Evolutionary conservation across 2,888 invertebrate genomes (phyloP), one percentile per base, ranked within the genome.

Genomic region (Diplolepis rosae): DNA sequence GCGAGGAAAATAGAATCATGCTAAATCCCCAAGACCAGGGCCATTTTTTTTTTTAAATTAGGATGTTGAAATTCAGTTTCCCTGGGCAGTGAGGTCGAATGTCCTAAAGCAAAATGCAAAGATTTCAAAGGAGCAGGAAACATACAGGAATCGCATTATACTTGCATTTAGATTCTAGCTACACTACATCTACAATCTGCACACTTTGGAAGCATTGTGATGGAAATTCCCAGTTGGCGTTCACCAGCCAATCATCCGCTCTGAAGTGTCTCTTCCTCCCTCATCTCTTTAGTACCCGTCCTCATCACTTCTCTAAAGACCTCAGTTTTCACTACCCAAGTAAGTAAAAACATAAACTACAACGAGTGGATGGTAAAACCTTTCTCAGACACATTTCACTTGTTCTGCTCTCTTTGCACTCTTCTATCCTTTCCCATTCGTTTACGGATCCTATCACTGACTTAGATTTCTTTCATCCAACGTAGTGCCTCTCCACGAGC

Each of bases 321-420:
- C 61, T 22, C 22, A 35, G 7, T 61, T 61, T 61, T 61, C 61
- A 24, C 35, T 61, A 61, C 22, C 61, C 39, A n/a, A 56, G 35
- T 39, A n/a, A 35, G 61, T 39, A 61, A 61, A 61, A 61, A 61
- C 61, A 61, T 61, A 61, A 61, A 61, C 61, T 24, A 61, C 39
- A 39, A 7, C 24, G 35, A 61, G 13, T n/a, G 61, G 24, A 61
- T 61, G 39, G 61, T 61, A 27, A 61, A 61, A 61, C 39, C 61
- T 61, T 61, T 61, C 61, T 61, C 61, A 61, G 35, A n/a, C 24
- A 61, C 61, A 61, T 61, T 39, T 24, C 35, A 56, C 56, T 56
- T 56, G 56, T 56, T 56, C 54, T 56, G 18, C 35, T 61, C 35
- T 61, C 61, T 61, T 61, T 27, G 24, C 39, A 4, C 24, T 61